Conservation (phyloP, 2,888 invertebrate species). For the Camponotus fellah region DNA sequence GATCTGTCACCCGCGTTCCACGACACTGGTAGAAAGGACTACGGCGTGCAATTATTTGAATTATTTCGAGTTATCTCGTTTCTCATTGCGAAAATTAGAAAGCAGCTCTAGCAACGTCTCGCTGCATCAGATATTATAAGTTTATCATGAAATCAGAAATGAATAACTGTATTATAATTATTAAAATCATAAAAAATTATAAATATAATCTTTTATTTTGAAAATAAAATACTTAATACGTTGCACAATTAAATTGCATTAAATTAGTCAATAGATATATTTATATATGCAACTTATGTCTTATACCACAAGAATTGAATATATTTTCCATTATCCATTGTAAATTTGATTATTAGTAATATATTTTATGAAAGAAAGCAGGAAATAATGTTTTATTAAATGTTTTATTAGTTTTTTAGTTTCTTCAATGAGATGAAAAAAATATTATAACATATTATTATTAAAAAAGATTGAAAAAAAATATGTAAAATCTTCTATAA, state of each 20-base stretch:
- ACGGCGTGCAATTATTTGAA: conserved; percentile 73
- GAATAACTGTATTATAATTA: not conserved
- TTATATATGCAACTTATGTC: not conserved
- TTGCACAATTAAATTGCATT: not conserved
- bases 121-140: not conserved
- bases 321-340: not conserved
- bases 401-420: not conserved
- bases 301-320: not conserved
- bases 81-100: conserved; percentile 44
- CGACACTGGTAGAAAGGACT: conserved; percentile 65
- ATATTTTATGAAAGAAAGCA: not conserved
- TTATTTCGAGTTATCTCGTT: conserved; percentile 54
- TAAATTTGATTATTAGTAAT: not conserved
- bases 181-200: not conserved
- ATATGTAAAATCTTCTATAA: not conserved
- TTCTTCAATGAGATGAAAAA: not conserved
- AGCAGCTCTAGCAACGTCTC: not conserved
- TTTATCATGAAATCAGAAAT: not conserved
- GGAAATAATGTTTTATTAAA: not conserved
- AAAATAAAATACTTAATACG: not conserved
- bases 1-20: conserved; percentile 58
- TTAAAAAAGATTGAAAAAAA: not conserved
- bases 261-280: not conserved
- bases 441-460: too few relatives aligned
- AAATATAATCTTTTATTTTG: not conserved